These are phyloP conservation scores for Emydoidea blandingii DNA, from an alignment of 2,797 vertebrate genomes.

Conservation along the genomic window DNA sequence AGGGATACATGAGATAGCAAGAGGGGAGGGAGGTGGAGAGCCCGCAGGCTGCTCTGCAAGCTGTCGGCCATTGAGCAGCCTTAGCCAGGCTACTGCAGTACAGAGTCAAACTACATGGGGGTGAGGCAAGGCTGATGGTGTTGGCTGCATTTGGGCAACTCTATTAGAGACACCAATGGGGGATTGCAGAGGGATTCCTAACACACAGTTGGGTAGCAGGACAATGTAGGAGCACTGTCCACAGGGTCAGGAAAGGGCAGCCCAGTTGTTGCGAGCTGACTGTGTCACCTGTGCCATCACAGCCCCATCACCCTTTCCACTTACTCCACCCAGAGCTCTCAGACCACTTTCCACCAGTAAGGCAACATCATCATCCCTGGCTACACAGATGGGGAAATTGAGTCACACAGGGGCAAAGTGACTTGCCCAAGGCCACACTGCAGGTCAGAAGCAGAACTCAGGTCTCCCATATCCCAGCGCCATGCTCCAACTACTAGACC, in stretches of 20 bases:
- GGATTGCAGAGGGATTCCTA: background rate
- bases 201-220: background rate
- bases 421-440: slow-evolving; percentile 32
- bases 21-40: background rate
- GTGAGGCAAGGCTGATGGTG: background rate
- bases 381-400: background rate
- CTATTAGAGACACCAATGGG: background rate
- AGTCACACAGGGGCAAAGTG: background rate
- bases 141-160: background rate
- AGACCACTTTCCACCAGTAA: background rate
- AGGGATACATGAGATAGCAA: background rate
- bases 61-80: background rate
- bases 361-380: background rate
- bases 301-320: background rate
- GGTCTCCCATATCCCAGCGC: background rate
- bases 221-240: background rate
- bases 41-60: background rate
- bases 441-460: background rate
- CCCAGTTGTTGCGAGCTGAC: background rate
- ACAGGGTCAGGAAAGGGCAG: background rate
- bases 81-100: background rate
- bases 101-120: no score
- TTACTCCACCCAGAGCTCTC: background rate
- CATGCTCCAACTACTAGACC: background rate
- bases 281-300: background rate